Conservation (phyloP, 2,113 vertebrate species). For the Vanacampus margaritifer region DNA sequence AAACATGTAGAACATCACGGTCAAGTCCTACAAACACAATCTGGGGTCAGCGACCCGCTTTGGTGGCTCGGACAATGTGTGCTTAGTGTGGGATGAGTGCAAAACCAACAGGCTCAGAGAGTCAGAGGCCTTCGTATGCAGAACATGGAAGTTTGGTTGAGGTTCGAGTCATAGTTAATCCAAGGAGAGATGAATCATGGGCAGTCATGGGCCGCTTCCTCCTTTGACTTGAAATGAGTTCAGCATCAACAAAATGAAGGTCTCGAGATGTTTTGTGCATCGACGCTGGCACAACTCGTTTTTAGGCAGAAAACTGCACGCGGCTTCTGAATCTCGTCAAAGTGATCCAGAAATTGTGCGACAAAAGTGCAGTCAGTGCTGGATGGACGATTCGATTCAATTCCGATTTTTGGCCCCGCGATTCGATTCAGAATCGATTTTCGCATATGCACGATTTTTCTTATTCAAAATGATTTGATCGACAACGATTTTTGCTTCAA, state of each 20-base stretch:
- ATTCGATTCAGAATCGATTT: too few species aligned
- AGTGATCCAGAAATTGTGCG: background rate
- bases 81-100: constrained; percentile 5
- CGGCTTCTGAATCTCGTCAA: constrained; percentile 4
- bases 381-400: too few species aligned
- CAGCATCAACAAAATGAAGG: background rate
- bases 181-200: background rate
- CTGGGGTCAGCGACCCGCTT: constrained; percentile 13
- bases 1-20: background rate
- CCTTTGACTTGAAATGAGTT: constrained; percentile 2
- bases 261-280: constrained; percentile 6
- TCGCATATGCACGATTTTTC: too few species aligned
- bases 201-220: background rate
- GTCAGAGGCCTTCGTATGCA: background rate
- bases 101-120: background rate
- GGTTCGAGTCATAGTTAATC: too few species aligned
- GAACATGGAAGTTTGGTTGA: background rate
- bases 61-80: constrained; percentile 3
- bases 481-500: too few species aligned
- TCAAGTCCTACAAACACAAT: background rate
- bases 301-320: constrained; percentile 24
- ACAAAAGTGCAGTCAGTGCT: constrained; percentile 14
- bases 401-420: too few species aligned
- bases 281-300: constrained; percentile 3
- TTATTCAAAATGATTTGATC: too few species aligned